phyloP scores from a whole-genome alignment of 2,113 vertebrate genomes.

The Tamias sibiricus region DNA sequence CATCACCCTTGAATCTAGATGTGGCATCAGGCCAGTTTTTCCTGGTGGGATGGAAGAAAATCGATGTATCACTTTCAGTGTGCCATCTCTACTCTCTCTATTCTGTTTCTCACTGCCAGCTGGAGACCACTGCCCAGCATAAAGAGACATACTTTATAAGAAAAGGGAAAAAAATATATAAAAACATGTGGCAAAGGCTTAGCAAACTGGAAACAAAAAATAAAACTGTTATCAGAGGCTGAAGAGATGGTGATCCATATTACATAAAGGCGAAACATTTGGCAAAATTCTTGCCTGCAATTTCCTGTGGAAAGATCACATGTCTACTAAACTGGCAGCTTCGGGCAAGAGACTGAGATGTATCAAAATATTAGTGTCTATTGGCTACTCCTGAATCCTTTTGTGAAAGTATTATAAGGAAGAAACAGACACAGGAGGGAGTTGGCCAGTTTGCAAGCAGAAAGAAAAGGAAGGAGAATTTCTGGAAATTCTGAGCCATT shows the following conservation, averaged over 20 bases:
- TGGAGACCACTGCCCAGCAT: not conserved
- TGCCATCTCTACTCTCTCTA: not conserved
- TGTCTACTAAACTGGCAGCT: not conserved
- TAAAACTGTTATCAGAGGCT: conserved; percentile 2
- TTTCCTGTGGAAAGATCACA: conserved; percentile 15
- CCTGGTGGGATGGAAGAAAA: not conserved
- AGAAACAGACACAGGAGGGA: not conserved
- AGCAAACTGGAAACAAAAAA: not conserved
- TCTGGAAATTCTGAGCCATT: too few species aligned
- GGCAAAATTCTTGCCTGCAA: not conserved
- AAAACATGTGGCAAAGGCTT: not conserved
- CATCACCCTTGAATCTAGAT: not conserved
- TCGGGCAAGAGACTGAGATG: not conserved
- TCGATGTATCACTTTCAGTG: not conserved
- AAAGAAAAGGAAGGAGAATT: not conserved
- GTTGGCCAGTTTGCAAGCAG: not conserved
- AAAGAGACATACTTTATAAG: not conserved
- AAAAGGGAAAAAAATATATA: not conserved
- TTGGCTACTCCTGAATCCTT: not conserved
- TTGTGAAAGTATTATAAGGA: not conserved
- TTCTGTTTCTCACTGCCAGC: not conserved
- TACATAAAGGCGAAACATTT: not conserved
- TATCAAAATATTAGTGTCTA: not conserved
- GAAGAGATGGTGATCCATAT: not conserved
- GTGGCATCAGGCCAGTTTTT: not conserved